A percentile compares a stretch with the other conserved stretches of the same genome.
Evolutionary conservation across 1,140 invertebrate species (phyloP).

Genomic region (Anadara kagoshimensis): DNA sequence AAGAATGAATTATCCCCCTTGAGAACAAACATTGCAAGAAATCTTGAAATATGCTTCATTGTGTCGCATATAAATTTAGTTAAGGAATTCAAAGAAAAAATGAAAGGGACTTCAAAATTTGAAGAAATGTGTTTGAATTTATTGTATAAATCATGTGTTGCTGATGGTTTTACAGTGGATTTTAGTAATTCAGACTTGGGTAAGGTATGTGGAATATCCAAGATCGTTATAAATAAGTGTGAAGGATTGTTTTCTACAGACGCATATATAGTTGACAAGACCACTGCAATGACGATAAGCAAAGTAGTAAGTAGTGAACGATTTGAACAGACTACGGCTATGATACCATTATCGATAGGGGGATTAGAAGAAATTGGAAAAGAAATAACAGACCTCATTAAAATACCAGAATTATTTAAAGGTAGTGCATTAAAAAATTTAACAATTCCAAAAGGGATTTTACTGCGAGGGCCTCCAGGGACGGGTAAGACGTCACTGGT

Average conservation of each 20-base stretch:
- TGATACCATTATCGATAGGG: conserved; percentile 33
- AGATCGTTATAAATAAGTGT: conserved; percentile 42
- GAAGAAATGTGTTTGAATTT: conserved; percentile 46
- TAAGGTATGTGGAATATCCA: conserved; percentile 49
- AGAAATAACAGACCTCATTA: conserved; percentile 55
- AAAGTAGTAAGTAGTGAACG: conserved; percentile 54
- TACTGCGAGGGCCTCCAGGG: conserved; percentile 67
- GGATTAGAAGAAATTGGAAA: conserved; percentile 51
- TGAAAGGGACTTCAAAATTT: conserved; percentile 12
- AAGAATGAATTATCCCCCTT: background rate
- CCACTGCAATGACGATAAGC: conserved; percentile 43
- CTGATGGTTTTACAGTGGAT: conserved; percentile 41
- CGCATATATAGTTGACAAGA: conserved; percentile 33
- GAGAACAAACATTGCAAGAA: background rate
- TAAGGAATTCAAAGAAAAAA: conserved; percentile 27
- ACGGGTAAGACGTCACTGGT: conserved; percentile 69
- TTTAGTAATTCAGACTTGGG: conserved; percentile 40
- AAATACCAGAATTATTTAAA: conserved; percentile 35
- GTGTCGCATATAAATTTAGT: conserved; percentile 35
- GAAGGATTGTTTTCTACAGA: background rate
- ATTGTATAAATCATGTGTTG: conserved; percentile 47
- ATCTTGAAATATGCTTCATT: conserved; percentile 15
- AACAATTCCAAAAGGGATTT: conserved; percentile 46
- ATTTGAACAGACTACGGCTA: conserved; percentile 38
- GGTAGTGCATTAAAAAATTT: conserved; percentile 27